Evolutionary conservation across 2,888 invertebrate genomes (phyloP).

Genomic region (Lottia scabra): DNA sequence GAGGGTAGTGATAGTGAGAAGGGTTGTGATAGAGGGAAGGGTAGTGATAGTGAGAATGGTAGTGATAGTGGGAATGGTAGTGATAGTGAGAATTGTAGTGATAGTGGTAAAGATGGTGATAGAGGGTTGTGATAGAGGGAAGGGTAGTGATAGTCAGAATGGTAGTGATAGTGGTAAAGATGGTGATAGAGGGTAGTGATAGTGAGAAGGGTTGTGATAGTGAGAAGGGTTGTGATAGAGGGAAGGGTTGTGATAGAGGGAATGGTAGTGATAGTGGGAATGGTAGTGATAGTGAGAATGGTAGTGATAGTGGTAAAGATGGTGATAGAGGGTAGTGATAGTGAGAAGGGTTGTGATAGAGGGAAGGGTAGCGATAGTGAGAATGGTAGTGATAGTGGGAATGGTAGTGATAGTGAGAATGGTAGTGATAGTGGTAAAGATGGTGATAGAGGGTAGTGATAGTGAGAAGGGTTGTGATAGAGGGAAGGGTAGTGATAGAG

Average conservation of each 20-base stretch:
- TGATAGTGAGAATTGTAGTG: neutral
- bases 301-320: neutral
- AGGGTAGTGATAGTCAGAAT: neutral
- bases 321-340: too few species aligned
- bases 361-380: too few species aligned
- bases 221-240: too few species aligned
- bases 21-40: neutral
- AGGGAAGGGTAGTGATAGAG: too few species aligned
- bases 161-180: too few species aligned
- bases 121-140: neutral
- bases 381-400: neutral
- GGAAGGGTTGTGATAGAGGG: neutral
- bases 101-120: neutral
- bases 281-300: too few species aligned
- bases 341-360: too few species aligned
- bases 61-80: neutral
- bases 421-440: neutral
- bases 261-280: neutral
- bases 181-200: too few species aligned
- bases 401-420: constrained; percentile 6
- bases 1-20: neutral
- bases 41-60: neutral
- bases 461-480: too few species aligned
- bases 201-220: too few species aligned
- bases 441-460: too few species aligned